phyloP scores from a whole-genome alignment of 2,888 invertebrate species.

The Cryptops parisi region DNA sequence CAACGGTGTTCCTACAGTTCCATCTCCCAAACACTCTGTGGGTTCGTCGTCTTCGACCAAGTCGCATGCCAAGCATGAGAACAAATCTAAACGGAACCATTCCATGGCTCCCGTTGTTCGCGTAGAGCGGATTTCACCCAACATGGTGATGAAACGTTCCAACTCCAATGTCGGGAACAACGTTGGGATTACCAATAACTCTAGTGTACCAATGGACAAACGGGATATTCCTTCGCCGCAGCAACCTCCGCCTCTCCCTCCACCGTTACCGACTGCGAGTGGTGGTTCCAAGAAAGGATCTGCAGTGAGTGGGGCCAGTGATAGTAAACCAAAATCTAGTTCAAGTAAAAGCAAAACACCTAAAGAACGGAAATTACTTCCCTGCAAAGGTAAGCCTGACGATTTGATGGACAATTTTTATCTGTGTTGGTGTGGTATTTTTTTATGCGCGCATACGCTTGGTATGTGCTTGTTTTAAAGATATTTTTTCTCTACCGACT shows the following conservation, averaged over 20 bases:
- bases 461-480: too few species aligned
- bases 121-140: conserved; percentile 28
- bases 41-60: conserved; percentile 4
- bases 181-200: background rate
- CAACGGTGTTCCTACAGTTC: background rate
- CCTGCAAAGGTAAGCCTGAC: conserved; percentile 26
- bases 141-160: conserved; percentile 19
- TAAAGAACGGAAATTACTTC: conserved; percentile 22
- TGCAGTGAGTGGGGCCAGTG: conserved; percentile 3
- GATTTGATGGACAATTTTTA: too few species aligned
- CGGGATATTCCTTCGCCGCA: conserved; percentile 19
- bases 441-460: too few species aligned
- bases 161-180: conserved; percentile 9
- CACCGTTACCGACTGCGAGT: background rate
- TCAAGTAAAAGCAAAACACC: conserved; percentile 19
- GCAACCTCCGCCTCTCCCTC: conserved; percentile 17
- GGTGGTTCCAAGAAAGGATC: conserved; percentile 3
- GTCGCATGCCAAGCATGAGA: conserved; percentile 7
- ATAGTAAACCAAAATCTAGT: conserved; percentile 11
- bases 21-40: conserved; percentile 9
- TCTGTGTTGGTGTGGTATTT: too few species aligned
- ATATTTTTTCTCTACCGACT: too few species aligned
- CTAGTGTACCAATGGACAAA: conserved; percentile 14
- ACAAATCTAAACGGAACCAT: conserved; percentile 23
- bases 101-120: conserved; percentile 28